Evolutionary conservation across 2,113 vertebrate genomes (phyloP).

Genomic region (Apteryx owenii): DNA sequence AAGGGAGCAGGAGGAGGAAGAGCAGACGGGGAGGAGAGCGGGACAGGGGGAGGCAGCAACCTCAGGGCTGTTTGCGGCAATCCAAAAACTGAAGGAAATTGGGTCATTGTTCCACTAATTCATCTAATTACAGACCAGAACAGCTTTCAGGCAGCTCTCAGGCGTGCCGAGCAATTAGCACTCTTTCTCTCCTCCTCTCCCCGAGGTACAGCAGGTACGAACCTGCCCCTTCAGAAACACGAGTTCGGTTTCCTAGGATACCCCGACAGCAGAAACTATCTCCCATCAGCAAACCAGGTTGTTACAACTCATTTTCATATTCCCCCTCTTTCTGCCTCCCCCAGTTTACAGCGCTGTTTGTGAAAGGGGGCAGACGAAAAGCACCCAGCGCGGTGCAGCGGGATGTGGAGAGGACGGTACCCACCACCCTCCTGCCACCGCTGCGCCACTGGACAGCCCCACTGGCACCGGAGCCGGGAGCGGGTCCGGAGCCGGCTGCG

Average conservation of each 20-base stretch:
- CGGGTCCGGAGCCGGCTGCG: no score
- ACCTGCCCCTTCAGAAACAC: slow-evolving; percentile 47
- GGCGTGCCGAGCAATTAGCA: slow-evolving; percentile 52
- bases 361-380: not conserved
- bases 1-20: not conserved
- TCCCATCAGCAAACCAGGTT: slow-evolving; percentile 19
- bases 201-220: slow-evolving; percentile 33
- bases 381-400: no score
- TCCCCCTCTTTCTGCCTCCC: not conserved
- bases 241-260: slow-evolving; percentile 75
- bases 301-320: slow-evolving; percentile 4
- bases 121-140: slow-evolving; percentile 71
- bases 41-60: slow-evolving; percentile 7
- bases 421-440: no score
- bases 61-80: slow-evolving; percentile 3
- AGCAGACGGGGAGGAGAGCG: not conserved
- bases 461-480: no score
- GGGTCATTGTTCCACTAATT: slow-evolving; percentile 68
- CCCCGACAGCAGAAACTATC: slow-evolving; percentile 15
- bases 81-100: slow-evolving; percentile 50
- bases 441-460: no score
- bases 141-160: slow-evolving; percentile 38
- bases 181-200: slow-evolving; percentile 26
- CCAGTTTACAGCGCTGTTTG: not conserved
- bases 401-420: no score